Conservation (phyloP, 2,113 vertebrate species). For the Tragelaphus imberbis region DNA sequence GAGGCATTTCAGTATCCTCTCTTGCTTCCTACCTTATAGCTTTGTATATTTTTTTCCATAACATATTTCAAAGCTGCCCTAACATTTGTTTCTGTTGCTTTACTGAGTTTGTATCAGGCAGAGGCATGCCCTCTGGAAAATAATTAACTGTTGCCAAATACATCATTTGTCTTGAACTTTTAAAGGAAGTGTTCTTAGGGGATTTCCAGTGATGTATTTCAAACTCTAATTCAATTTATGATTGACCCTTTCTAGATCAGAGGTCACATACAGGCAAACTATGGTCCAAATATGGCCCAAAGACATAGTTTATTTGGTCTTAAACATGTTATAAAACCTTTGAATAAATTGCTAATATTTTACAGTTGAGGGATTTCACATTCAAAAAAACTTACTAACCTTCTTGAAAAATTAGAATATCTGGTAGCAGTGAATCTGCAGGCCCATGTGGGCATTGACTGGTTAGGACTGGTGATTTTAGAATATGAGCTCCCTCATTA, state of each 20-base stretch:
- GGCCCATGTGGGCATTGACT: not conserved
- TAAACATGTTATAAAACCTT: not conserved
- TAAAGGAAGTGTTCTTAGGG: slow-evolving; percentile 29
- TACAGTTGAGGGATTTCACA: not conserved
- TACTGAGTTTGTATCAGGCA: slow-evolving; percentile 36
- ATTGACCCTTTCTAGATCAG: slow-evolving; percentile 4
- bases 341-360: slow-evolving; percentile 37
- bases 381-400: not conserved
- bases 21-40: not conserved
- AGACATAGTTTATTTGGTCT: slow-evolving; percentile 8
- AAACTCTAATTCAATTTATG: slow-evolving; percentile 26
- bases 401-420: not conserved
- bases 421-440: not conserved
- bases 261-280: not conserved
- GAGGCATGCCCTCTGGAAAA: slow-evolving; percentile 30
- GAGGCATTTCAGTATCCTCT: not conserved
- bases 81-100: slow-evolving; percentile 32
- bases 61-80: slow-evolving; percentile 40
- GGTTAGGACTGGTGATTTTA: not conserved
- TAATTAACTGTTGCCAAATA: slow-evolving; percentile 53
- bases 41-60: not conserved
- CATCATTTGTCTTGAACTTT: slow-evolving; percentile 38
- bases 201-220: slow-evolving; percentile 48
- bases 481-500: not conserved
- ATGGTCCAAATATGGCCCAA: not conserved